Evolutionary conservation across 2,797 vertebrate genomes (phyloP), one percentile per base, ranked within the genome.

Genomic region (Scolopax rusticola): DNA sequence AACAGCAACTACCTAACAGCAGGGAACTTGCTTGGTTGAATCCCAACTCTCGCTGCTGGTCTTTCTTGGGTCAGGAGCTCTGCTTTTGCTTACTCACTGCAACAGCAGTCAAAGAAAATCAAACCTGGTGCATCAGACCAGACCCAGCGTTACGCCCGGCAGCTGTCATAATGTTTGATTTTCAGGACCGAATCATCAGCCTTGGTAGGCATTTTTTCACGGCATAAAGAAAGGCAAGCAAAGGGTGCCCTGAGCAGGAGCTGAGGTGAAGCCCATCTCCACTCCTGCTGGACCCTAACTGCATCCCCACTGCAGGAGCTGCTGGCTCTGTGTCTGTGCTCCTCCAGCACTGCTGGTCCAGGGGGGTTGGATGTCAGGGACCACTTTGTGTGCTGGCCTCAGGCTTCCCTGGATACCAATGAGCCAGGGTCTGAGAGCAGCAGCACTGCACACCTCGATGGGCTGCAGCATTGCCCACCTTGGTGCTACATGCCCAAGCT

Each of bases 401-500:
- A 40, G 14, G 14, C 8, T 83, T 41, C 38, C 65, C 67, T 23
- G 20, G 2, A 1, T 13, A 9, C 2, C 1, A 0, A 17, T 8
- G 19, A 83, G 60, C 30, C 33, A 51, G 24, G 15, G 16, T 65
- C 40, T 12, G 32, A 64, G 32, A 75, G 25, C 45, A 85, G 67
- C 47, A 60, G 17, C 3, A 1, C 13, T 38, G 47, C 9, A 38
- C 38, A 24, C 27, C 27, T 25, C 2, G 5, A 9, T 30, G 70
- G 25, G 53, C 45, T 60, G 53, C 54, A 61, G 43, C 43, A 6
- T 20, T 40, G 56, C 33, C 61, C 53, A n/a, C 24, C 57, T 45
- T 5, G 0, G 16, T 30, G 33, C 43, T 10, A 3, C 1, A 0
- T 2, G 4, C 12, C 40, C 1, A 0, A 54, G 17, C 61, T 64